Conservation (phyloP, 2,888 invertebrate genomes). For the Coronaproctus castanopsis region DNA sequence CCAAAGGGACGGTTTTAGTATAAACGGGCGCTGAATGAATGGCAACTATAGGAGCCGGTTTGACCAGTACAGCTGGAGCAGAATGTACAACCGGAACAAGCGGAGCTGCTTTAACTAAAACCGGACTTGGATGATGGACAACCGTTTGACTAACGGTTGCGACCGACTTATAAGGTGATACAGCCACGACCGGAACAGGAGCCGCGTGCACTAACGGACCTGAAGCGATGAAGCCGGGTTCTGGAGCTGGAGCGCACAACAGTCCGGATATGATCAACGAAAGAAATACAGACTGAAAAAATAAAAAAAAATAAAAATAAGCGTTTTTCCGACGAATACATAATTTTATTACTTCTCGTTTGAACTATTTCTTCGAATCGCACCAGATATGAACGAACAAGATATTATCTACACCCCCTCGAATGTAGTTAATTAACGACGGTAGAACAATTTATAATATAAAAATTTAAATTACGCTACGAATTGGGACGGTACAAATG, state of each 20-base stretch:
- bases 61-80: constrained; percentile 21
- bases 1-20: neutral
- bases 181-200: constrained; percentile 27
- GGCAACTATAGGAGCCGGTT: neutral
- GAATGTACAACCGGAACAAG: constrained; percentile 25
- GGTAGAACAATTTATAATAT: no score
- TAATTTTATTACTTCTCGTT: no score
- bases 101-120: constrained; percentile 25
- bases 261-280: constrained; percentile 27
- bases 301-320: neutral
- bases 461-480: no score
- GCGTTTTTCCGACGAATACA: no score
- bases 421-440: no score
- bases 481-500: no score
- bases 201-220: constrained; percentile 25
- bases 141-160: constrained; percentile 26
- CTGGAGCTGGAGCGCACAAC: constrained; percentile 1
- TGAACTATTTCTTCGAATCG: no score
- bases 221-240: constrained; percentile 17
- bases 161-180: constrained; percentile 17
- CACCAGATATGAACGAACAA: no score
- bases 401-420: no score
- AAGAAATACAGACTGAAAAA: constrained; percentile 25
- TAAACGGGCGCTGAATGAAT: neutral
- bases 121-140: constrained; percentile 21